Conservation (phyloP, 2,113 vertebrate species). For the Neodon shergylaensis region DNA sequence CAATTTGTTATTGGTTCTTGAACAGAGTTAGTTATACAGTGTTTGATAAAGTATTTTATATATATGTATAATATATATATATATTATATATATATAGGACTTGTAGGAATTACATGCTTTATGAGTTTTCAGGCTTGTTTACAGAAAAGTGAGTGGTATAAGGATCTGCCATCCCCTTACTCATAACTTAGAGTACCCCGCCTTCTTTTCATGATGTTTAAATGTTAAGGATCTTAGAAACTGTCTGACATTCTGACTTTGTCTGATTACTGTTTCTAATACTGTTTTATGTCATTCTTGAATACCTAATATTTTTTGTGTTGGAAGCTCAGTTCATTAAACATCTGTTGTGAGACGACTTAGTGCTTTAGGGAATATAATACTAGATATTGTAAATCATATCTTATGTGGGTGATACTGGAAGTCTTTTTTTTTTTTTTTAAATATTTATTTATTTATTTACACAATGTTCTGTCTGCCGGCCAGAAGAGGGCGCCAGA, state of each 20-base stretch:
- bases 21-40: slow-evolving; percentile 8
- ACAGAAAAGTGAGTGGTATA: background rate
- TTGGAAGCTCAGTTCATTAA: slow-evolving; percentile 32
- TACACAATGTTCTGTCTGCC: no score
- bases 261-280: slow-evolving; percentile 20
- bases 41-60: background rate
- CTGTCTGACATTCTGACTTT: background rate
- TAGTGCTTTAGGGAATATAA: background rate
- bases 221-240: background rate
- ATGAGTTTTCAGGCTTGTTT: slow-evolving; percentile 49
- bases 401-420: background rate
- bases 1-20: background rate
- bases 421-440: no score
- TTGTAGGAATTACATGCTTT: slow-evolving; percentile 19
- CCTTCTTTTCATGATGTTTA: background rate
- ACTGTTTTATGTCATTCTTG: background rate
- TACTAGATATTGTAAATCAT: background rate
- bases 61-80: background rate
- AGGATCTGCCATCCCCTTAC: background rate
- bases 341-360: slow-evolving; percentile 40
- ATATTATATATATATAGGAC: background rate
- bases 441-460: no score
- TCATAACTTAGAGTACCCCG: background rate
- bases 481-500: no score
- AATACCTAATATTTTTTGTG: background rate